A percentile compares a stretch with the other conserved stretches of the same genome.
Evolutionary conservation across 1,140 invertebrate species (phyloP).

Genomic region (Myzus persicae): DNA sequence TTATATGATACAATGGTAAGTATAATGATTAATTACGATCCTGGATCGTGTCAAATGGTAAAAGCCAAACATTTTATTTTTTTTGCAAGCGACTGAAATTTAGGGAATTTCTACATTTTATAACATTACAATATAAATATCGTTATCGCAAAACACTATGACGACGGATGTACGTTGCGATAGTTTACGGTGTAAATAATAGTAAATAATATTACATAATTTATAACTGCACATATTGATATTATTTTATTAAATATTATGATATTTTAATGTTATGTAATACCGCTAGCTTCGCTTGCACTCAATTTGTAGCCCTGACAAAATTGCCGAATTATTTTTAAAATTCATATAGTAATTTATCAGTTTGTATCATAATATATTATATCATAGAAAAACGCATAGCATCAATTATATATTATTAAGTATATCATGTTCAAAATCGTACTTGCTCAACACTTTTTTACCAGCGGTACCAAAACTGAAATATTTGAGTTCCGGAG

Average conservation of each 20-base stretch:
- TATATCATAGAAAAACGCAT: background rate
- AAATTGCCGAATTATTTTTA: too few relatives aligned
- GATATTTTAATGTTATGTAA: background rate
- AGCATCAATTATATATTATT: background rate
- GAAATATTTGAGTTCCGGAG: slow-evolving; percentile 46
- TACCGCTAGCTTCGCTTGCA: background rate
- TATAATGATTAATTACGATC: too few relatives aligned
- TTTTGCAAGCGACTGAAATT: background rate
- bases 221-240: background rate
- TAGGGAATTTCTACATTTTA: background rate
- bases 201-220: background rate
- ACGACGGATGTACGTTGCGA: background rate
- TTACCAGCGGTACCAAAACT: slow-evolving; percentile 55
- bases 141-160: background rate
- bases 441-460: slow-evolving; percentile 57
- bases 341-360: too few relatives aligned
- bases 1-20: too few relatives aligned
- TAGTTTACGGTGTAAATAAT: background rate
- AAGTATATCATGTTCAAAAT: background rate
- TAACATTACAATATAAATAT: background rate
- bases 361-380: too few relatives aligned
- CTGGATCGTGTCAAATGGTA: background rate
- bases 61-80: too few relatives aligned
- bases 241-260: background rate
- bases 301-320: too few relatives aligned